Evolutionary conservation across 1,140 invertebrate genomes (phyloP).

Genomic region (Microplitis mediator): DNA sequence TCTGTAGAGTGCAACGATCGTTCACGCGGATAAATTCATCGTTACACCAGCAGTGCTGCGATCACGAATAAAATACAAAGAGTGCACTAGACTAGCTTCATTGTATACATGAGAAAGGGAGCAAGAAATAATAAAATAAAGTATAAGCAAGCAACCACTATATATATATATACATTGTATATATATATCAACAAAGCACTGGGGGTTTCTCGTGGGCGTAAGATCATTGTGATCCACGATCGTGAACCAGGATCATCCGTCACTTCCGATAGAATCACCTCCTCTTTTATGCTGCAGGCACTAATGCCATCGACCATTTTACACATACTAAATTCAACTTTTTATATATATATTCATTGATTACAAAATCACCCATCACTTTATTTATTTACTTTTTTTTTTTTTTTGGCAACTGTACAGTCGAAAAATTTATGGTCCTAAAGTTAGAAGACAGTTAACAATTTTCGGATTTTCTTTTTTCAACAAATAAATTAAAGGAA

Average conservation of each 20-base stretch:
- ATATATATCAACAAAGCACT: conserved; percentile 8
- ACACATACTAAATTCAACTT: conserved; percentile 14
- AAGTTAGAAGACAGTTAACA: too few species aligned
- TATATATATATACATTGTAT: background rate
- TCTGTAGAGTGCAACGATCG: conserved; percentile 24
- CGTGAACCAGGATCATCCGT: conserved; percentile 53
- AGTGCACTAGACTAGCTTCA: background rate
- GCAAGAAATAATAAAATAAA: conserved; percentile 9
- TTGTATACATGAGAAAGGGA: background rate
- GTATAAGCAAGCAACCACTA: background rate
- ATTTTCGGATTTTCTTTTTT: too few species aligned
- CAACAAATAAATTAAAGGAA: too few species aligned
- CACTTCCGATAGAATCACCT: conserved; percentile 52
- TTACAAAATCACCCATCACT: background rate
- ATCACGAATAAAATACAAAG: conserved; percentile 17
- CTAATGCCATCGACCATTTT: conserved; percentile 26
- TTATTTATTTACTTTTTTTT: too few species aligned
- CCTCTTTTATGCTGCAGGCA: conserved; percentile 17
- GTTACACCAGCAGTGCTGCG: conserved; percentile 6
- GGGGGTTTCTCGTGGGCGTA: conserved; percentile 46
- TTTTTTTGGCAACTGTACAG: too few species aligned
- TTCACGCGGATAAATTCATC: conserved; percentile 30
- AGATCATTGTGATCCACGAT: conserved; percentile 57
- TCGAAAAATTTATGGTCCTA: too few species aligned
- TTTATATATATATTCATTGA: background rate